Conservation (phyloP, 2,888 invertebrate genomes). For the Meandrusa payeni region DNA sequence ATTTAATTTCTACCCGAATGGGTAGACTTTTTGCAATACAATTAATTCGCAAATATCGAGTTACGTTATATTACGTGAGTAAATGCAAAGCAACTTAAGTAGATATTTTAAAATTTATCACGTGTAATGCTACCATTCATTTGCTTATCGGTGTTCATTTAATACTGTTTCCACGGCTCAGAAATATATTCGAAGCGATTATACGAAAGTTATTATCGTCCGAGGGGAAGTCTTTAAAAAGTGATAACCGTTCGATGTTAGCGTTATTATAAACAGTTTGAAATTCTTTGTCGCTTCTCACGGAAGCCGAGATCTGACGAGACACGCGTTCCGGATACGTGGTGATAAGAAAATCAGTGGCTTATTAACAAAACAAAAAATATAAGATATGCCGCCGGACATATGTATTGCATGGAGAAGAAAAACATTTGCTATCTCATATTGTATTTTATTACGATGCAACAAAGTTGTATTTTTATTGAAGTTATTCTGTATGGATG, state of each 20-base stretch:
- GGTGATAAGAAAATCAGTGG: constrained; percentile 54
- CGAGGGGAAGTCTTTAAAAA: constrained; percentile 15
- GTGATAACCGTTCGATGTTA: constrained; percentile 2
- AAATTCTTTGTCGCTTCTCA: constrained; percentile 9
- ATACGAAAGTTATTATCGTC: neutral
- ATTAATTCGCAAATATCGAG: no score
- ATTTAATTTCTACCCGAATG: no score
- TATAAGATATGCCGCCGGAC: constrained; percentile 34
- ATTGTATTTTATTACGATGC: constrained; percentile 44
- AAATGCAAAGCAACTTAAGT: no score
- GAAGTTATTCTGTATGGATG: constrained; percentile 25
- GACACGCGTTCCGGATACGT: constrained; percentile 9
- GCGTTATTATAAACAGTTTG: constrained; percentile 8
- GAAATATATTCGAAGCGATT: neutral
- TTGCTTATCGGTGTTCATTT: neutral
- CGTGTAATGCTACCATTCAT: no score
- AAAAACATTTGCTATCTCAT: constrained; percentile 36
- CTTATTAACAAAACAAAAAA: constrained; percentile 63
- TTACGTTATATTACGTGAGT: no score
- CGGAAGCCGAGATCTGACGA: constrained; percentile 13
- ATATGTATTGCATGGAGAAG: constrained; percentile 51
- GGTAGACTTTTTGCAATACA: no score
- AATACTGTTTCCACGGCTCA: neutral
- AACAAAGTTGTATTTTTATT: constrained; percentile 58
- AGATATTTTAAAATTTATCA: no score